Conservation (phyloP, 2,113 vertebrate species). For the Hassar affinis region DNA sequence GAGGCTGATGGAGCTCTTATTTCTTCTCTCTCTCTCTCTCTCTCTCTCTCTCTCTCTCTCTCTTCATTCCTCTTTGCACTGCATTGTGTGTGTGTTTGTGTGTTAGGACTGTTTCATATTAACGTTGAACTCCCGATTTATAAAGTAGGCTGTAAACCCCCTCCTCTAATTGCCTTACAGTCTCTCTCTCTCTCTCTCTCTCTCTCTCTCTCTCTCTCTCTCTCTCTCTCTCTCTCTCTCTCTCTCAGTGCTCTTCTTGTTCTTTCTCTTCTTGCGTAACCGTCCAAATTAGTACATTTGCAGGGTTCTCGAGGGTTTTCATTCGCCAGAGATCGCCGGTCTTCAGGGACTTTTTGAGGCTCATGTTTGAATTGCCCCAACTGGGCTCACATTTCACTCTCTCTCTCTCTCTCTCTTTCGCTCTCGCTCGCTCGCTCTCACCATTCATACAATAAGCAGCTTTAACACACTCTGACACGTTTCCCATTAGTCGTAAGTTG, state of each 20-base stretch:
- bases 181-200: too few species aligned
- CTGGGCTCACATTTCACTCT: not conserved
- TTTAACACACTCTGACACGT: not conserved
- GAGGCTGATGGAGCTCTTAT: not conserved
- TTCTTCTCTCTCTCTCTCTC: constrained; percentile 16
- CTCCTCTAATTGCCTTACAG: constrained; percentile 76
- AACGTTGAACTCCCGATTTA: constrained; percentile 78
- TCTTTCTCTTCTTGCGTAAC: constrained; percentile 41
- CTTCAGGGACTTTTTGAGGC: constrained; percentile 35
- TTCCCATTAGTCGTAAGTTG: not conserved
- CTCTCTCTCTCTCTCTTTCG: not conserved
- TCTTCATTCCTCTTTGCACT: constrained; percentile 61
- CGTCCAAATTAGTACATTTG: constrained; percentile 54
- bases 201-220: constrained; percentile 53
- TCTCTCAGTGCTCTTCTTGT: constrained; percentile 17
- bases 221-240: constrained; percentile 47
- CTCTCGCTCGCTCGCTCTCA: not conserved
- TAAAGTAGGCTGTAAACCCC: constrained; percentile 81
- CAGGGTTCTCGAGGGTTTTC: constrained; percentile 22
- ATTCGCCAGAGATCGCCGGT: constrained; percentile 40
- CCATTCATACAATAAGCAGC: not conserved
- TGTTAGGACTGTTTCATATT: constrained; percentile 77
- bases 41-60: not conserved
- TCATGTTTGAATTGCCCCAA: constrained; percentile 27
- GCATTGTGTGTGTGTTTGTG: constrained; percentile 51